Base-by-base conservation (phyloP, 1,140 invertebrate genomes). In the Wiebesia pumilae region DNA sequence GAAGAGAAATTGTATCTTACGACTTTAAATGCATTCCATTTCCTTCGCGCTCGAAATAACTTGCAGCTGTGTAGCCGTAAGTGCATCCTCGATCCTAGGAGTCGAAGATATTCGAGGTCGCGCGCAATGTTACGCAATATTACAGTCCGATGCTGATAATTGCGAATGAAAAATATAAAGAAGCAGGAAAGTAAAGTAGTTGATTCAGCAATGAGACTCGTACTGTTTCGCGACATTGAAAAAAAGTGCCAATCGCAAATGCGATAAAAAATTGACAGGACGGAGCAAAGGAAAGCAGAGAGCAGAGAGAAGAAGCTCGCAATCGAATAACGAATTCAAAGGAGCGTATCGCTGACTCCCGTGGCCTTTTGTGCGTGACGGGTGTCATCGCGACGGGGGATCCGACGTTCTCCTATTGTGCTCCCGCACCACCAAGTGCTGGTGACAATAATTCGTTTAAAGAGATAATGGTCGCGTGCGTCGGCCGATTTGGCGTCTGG, bases 261-360 rank as follows among this genome's bases (percentile, higher is more conserved):
- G 33, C 40, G 65, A 80, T 80, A 80, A 75, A 75, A 71, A 43
- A 62, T 19, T 3, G 77, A 7, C 40, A 58, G 30, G 47, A 58
- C 3, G 73, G 24, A 6, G 1, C 3, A 21, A 24, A 30, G 77
- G n/a, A 10, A 14, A 33, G 24, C 54, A 2, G 30, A 21, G 51
- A 35, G 51, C n/a, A 35, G 78, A 58, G 54, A 80, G 33, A 80
- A 79, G 51, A 65, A 62, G 51, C 35, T 27, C n/a, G 54, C 78
- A 33, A 38, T 80, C 33, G 78, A 80, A 80, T 80, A 65, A 80
- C 54, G 54, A 80, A 80, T 80, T 80, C 54, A 80, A 80, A 65
- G 78, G 54, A 51, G 78, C 78, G 78, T 54, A 80, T 80, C 78
- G 78, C 54, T 80, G 78, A 80, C 78, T 80, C 54, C 35, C 78